Conservation (phyloP, 1,140 invertebrate species). For the Diabrotica undecimpunctata region DNA sequence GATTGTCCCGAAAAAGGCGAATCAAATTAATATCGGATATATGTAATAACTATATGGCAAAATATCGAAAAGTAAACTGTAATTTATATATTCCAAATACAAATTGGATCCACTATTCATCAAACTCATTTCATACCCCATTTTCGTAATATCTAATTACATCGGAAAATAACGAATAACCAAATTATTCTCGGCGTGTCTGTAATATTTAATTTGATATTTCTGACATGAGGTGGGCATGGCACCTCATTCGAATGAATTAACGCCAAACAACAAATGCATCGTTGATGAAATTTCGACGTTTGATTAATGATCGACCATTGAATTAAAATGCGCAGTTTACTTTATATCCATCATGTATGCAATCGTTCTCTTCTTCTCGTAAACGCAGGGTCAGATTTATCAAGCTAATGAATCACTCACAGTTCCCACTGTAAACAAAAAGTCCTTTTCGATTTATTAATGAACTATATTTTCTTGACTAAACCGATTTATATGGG, state of each 20-base stretch:
- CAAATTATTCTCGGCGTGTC: background rate
- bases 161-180: background rate
- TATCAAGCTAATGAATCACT: too few relatives aligned
- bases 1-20: too few relatives aligned
- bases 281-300: background rate
- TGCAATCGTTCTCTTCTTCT: background rate
- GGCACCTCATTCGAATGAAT: background rate
- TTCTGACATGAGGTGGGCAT: background rate
- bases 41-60: too few relatives aligned
- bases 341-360: background rate
- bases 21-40: too few relatives aligned
- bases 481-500: too few relatives aligned
- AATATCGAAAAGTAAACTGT: too few relatives aligned
- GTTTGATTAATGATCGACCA: conserved; percentile 2
- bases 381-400: too few relatives aligned
- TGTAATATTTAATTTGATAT: background rate
- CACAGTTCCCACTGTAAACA: too few relatives aligned
- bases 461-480: too few relatives aligned
- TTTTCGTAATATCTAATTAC: background rate
- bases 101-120: too few relatives aligned
- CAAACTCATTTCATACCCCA: background rate
- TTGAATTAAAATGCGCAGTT: background rate
- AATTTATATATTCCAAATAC: too few relatives aligned
- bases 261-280: background rate
- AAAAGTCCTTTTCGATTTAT: too few relatives aligned